phyloP scores from a whole-genome alignment of 2,797 vertebrate genomes.

The Paguma larvata region DNA sequence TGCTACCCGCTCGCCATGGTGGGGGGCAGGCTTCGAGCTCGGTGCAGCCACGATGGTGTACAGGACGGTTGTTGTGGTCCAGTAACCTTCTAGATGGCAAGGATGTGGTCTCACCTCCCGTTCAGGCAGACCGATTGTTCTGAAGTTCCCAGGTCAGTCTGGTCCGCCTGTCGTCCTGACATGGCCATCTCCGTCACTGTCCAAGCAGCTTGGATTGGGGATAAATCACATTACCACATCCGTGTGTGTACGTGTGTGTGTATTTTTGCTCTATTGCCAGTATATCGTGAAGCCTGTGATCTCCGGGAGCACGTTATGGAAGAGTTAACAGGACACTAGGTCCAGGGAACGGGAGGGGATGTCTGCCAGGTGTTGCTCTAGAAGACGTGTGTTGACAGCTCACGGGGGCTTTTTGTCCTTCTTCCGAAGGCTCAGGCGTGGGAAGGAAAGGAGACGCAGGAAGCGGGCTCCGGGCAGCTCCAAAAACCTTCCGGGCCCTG shows the following conservation, averaged over 20 bases:
- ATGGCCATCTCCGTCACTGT: too few species aligned
- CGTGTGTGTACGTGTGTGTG: not conserved
- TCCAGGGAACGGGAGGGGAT: not conserved
- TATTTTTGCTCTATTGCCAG: not conserved
- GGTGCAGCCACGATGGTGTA: fast-evolving
- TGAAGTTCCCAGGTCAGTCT: not conserved
- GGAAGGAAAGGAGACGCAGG: not conserved
- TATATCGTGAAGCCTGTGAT: not conserved
- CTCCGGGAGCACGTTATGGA: not conserved
- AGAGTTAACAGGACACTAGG: not conserved
- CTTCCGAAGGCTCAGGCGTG: not conserved
- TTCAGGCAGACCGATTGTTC: not conserved
- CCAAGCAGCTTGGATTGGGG: not conserved
- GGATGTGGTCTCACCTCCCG: fast-evolving
- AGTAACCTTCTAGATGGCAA: not conserved
- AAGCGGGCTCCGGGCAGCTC: not conserved
- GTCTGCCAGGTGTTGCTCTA: fast-evolving
- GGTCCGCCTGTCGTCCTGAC: not conserved
- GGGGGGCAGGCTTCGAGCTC: not conserved
- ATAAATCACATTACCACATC: fast-evolving
- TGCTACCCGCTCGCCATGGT: not conserved
- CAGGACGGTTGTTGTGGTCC: too few species aligned
- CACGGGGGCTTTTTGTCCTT: not conserved
- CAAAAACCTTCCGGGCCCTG: fast-evolving
- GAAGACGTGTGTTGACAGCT: not conserved